A percentile compares a stretch with the other conserved stretches of the same genome.
Conservation (phyloP, 2,888 invertebrate species). For the Cynaeus angustus region DNA sequence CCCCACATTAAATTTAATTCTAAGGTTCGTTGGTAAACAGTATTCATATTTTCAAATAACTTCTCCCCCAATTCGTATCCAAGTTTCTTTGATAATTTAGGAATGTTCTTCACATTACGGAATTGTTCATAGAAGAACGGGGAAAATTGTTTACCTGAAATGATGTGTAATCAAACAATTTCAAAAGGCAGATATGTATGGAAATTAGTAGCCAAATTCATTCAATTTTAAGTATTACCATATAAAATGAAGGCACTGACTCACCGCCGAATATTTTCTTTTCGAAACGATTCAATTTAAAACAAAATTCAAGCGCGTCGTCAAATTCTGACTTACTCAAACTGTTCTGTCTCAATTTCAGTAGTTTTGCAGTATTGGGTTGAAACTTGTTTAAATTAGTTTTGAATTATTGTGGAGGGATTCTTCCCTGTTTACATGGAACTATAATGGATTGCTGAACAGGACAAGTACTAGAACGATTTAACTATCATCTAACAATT, state of each 20-base stretch:
- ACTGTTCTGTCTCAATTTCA: neutral
- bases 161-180: slow-evolving; percentile 41
- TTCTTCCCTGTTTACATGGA: slow-evolving; percentile 1
- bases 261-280: slow-evolving; percentile 32
- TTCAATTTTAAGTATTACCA: slow-evolving; percentile 41
- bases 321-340: neutral
- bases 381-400: slow-evolving; percentile 20
- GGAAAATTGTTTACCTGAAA: slow-evolving; percentile 37
- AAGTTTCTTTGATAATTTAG: slow-evolving; percentile 33
- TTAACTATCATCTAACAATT: neutral
- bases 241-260: slow-evolving; percentile 34
- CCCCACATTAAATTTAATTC: slow-evolving; percentile 34
- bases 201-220: slow-evolving; percentile 33
- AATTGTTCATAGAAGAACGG: slow-evolving; percentile 31
- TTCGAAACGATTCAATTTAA: slow-evolving; percentile 6
- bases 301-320: slow-evolving; percentile 21
- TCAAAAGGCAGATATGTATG: slow-evolving; percentile 42
- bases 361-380: slow-evolving; percentile 20
- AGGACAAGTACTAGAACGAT: neutral
- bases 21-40: slow-evolving; percentile 27
- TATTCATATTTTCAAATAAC: slow-evolving; percentile 34
- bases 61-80: slow-evolving; percentile 17
- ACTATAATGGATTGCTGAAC: neutral
- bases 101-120: slow-evolving; percentile 16
- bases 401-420: slow-evolving; percentile 1